phyloP scores from a whole-genome alignment of 2,113 vertebrate genomes.

The Potamarius usumacintae region DNA sequence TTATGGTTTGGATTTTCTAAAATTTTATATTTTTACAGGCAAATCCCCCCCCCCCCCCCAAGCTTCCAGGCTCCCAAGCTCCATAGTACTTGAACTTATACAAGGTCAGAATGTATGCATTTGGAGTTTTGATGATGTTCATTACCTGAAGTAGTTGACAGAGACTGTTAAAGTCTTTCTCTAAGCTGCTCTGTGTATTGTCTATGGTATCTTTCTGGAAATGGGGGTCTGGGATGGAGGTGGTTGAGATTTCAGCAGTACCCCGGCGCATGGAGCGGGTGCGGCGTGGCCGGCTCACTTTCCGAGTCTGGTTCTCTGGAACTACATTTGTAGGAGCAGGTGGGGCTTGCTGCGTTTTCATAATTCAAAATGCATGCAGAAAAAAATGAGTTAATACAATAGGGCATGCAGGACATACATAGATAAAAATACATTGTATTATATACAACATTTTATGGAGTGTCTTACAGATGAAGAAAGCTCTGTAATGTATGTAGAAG shows the following conservation, averaged over 20 bases:
- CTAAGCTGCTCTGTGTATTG: slow-evolving; percentile 73
- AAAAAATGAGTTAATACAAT: background rate
- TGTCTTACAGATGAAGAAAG: slow-evolving; percentile 56
- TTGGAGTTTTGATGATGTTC: background rate
- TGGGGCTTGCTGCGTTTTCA: slow-evolving; percentile 55
- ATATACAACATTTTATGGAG: background rate
- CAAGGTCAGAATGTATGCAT: slow-evolving; percentile 13
- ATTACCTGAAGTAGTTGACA: slow-evolving; percentile 76
- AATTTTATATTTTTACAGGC: too few relatives aligned
- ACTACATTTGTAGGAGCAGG: slow-evolving; percentile 46
- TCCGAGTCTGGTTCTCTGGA: slow-evolving; percentile 54
- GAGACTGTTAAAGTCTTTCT: slow-evolving; percentile 72
- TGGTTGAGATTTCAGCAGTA: slow-evolving; percentile 64
- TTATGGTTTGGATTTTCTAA: background rate
- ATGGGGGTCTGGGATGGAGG: slow-evolving; percentile 67
- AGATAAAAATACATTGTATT: background rate
- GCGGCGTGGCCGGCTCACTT: slow-evolving; percentile 56
- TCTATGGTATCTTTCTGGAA: slow-evolving; percentile 78
- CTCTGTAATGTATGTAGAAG: slow-evolving; percentile 59
- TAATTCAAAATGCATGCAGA: slow-evolving; percentile 11
- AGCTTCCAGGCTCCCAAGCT: background rate
- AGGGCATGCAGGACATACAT: background rate
- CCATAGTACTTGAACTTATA: background rate
- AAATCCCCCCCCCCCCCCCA: background rate
- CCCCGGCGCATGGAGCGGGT: slow-evolving; percentile 62